These are phyloP conservation scores for Catagonus wagneri DNA, from an alignment of 2,113 vertebrate species.

Conservation along the genomic window DNA sequence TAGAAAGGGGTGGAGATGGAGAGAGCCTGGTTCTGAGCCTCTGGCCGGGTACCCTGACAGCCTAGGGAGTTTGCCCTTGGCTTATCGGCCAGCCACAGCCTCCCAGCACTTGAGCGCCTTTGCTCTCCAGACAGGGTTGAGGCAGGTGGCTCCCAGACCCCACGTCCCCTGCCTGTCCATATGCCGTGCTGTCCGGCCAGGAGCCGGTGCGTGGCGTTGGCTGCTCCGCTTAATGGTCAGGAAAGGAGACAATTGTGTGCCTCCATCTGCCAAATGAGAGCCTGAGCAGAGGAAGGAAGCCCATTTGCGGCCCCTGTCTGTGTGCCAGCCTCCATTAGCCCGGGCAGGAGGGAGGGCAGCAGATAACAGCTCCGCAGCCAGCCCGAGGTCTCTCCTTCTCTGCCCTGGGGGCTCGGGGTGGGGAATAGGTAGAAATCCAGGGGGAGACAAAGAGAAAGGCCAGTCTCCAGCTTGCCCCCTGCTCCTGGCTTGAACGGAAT, in stretches of 20 bases:
- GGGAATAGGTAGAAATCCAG: background rate
- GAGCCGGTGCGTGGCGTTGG: slow-evolving; percentile 54
- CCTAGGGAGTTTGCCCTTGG: background rate
- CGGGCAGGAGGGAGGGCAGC: slow-evolving; percentile 82
- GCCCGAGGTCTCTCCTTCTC: slow-evolving; percentile 36
- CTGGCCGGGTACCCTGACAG: background rate
- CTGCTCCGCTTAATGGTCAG: slow-evolving; percentile 25
- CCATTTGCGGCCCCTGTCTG: slow-evolving; percentile 73
- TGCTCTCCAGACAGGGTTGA: background rate
- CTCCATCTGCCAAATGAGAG: slow-evolving; percentile 82
- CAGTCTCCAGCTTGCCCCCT: background rate
- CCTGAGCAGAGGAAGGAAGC: slow-evolving; percentile 76
- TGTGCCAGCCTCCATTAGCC: slow-evolving; percentile 83
- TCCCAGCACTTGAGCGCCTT: background rate
- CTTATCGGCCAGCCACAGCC: background rate
- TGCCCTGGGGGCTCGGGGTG: slow-evolving; percentile 8
- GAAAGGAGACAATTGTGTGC: slow-evolving; percentile 71
- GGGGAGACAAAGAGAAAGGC: slow-evolving; percentile 31
- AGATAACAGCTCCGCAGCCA: slow-evolving; percentile 74
- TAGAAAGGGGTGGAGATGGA: background rate
- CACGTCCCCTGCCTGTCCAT: slow-evolving; percentile 45
- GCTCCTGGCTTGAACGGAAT: background rate
- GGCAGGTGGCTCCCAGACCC: background rate
- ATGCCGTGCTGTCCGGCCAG: slow-evolving; percentile 74
- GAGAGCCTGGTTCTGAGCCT: background rate